Evolutionary conservation across 1,140 invertebrate species (phyloP).

Genomic region (Bombus terrestris): DNA sequence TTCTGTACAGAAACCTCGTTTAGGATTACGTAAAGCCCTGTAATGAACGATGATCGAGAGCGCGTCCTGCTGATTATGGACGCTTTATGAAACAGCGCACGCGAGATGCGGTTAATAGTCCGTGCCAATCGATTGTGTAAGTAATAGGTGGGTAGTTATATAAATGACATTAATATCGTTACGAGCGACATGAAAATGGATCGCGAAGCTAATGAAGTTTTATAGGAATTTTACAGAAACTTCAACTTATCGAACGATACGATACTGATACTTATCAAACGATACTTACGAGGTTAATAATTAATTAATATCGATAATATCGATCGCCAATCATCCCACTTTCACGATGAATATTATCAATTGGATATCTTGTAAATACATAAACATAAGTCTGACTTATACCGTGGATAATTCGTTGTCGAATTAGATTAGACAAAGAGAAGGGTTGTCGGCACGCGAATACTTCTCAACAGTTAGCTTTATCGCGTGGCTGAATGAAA

Average conservation of each 20-base stretch:
- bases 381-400: not conserved
- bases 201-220: not conserved
- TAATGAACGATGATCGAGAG: not conserved
- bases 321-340: not conserved
- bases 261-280: not conserved
- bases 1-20: not conserved
- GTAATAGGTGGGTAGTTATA: not conserved
- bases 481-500: conserved; percentile 1
- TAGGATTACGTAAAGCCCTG: not conserved
- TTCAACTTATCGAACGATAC: not conserved
- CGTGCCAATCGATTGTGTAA: not conserved
- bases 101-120: not conserved
- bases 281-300: not conserved
- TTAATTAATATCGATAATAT: not conserved
- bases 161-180: not conserved
- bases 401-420: not conserved
- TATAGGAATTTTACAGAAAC: not conserved
- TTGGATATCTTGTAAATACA: not conserved
- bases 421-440: not conserved
- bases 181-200: not conserved
- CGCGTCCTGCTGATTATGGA: not conserved
- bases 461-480: not conserved
- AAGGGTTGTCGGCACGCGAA: not conserved
- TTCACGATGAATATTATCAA: not conserved
- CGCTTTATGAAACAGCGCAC: not conserved